These are phyloP conservation scores for Saxicola maurus DNA, from an alignment of 2,797 vertebrate genomes.

Conservation along the genomic window DNA sequence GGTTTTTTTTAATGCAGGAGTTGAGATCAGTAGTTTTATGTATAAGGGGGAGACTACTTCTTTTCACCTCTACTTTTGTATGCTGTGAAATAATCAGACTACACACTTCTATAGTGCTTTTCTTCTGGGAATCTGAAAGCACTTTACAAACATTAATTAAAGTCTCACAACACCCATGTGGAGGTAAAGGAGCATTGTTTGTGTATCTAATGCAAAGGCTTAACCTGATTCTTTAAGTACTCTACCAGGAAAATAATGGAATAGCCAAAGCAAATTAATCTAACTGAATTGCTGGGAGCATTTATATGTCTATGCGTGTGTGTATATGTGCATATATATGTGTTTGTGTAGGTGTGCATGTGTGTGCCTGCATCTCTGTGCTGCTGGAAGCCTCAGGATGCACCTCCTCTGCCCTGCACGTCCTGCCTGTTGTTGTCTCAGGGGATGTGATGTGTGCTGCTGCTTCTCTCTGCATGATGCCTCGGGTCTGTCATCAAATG, in stretches of 20 bases:
- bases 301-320: fast-evolving
- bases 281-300: not conserved
- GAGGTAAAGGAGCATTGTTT: slow-evolving; percentile 44
- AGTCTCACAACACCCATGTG: slow-evolving; percentile 26
- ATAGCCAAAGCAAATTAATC: not conserved
- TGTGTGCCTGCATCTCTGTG: not conserved
- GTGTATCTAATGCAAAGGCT: slow-evolving; percentile 15
- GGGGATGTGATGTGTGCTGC: not conserved
- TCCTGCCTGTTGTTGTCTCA: not conserved
- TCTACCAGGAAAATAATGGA: slow-evolving; percentile 14
- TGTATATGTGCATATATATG: too few species aligned
- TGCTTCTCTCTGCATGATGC: not conserved
- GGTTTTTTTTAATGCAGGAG: slow-evolving; percentile 31
- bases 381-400: not conserved
- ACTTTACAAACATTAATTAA: slow-evolving; percentile 63
- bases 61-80: slow-evolving; percentile 60
- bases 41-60: slow-evolving; percentile 34
- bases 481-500: not conserved
- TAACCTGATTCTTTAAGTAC: slow-evolving; percentile 40
- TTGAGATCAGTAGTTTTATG: slow-evolving; percentile 53
- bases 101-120: slow-evolving; percentile 45
- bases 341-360: fast-evolving
- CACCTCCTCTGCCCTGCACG: not conserved
- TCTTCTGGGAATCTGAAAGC: slow-evolving; percentile 54
- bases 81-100: slow-evolving; percentile 47